phyloP scores from a whole-genome alignment of 2,113 vertebrate species.

The Paradisaea rubra region DNA sequence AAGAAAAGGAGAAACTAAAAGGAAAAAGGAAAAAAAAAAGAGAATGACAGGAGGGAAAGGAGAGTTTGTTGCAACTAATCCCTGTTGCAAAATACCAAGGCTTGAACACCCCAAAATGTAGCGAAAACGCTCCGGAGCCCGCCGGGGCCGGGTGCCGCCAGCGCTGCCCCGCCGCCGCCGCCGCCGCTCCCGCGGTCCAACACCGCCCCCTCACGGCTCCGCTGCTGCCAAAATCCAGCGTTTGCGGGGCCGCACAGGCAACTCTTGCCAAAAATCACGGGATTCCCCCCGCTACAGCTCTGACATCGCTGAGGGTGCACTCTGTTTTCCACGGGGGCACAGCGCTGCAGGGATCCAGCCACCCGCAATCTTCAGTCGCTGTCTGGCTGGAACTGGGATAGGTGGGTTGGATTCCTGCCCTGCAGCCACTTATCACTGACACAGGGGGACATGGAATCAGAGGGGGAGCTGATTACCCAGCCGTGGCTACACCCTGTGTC shows the following conservation, averaged over 20 bases:
- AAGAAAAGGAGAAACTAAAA: background rate
- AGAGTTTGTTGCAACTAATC: too few relatives aligned
- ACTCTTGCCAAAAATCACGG: fast-evolving
- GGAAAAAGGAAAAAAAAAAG: too few relatives aligned
- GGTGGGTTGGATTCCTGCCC: background rate
- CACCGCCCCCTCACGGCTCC: constrained; percentile 64
- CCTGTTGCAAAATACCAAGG: background rate
- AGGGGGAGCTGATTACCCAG: fast-evolving
- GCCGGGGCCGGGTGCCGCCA: background rate
- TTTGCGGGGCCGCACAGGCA: fast-evolving
- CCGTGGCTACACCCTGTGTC: background rate
- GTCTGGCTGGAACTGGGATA: background rate
- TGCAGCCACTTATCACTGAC: fast-evolving
- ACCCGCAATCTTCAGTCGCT: fast-evolving
- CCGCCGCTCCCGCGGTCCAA: background rate
- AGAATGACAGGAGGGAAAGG: background rate
- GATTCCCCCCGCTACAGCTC: fast-evolving
- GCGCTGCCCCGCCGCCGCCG: background rate
- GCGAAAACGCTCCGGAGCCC: background rate
- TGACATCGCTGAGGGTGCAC: fast-evolving
- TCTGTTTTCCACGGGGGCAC: fast-evolving
- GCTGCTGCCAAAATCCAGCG: fast-evolving
- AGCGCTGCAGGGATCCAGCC: background rate
- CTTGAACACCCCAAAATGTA: background rate
- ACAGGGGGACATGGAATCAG: fast-evolving